phyloP scores from a whole-genome alignment of 2,113 vertebrate species.

The Kobus ellipsiprymnus region DNA sequence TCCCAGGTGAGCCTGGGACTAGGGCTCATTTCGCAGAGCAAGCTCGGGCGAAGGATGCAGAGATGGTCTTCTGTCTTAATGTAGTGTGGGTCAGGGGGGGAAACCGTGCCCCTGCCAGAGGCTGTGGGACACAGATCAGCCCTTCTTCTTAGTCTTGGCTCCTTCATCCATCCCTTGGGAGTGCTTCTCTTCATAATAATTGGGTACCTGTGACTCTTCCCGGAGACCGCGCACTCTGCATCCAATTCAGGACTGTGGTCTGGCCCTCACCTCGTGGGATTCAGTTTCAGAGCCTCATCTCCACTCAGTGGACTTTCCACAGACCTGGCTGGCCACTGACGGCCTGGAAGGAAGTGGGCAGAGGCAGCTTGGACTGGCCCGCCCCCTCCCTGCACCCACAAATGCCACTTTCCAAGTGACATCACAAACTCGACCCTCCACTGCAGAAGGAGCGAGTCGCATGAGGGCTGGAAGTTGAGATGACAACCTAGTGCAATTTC shows the following conservation, averaged over 20 bases:
- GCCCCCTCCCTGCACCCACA: neutral
- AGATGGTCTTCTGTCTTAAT: fast-evolving
- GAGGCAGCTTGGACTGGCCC: too few species aligned
- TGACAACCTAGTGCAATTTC: fast-evolving
- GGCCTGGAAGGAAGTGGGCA: neutral
- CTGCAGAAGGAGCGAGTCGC: fast-evolving
- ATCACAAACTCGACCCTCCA: fast-evolving
- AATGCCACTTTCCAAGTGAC: neutral
- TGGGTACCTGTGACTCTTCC: neutral
- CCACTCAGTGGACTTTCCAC: neutral
- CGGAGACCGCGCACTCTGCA: fast-evolving
- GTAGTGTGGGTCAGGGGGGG: neutral
- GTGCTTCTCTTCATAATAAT: neutral
- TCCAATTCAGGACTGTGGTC: neutral
- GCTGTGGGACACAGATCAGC: neutral
- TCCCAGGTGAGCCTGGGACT: neutral
- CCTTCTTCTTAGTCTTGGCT: neutral
- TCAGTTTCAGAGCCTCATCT: neutral
- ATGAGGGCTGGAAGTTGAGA: neutral
- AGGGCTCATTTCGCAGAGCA: fast-evolving
- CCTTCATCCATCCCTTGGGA: neutral
- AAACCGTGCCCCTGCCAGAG: neutral
- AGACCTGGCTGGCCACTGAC: neutral
- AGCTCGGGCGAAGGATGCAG: fast-evolving
- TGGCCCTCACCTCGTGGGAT: neutral